A percentile compares a stretch with the other conserved stretches of the same genome.
These are phyloP conservation scores for Hydrophis major DNA, from an alignment of 2,797 vertebrate species.

Conservation along the genomic window DNA sequence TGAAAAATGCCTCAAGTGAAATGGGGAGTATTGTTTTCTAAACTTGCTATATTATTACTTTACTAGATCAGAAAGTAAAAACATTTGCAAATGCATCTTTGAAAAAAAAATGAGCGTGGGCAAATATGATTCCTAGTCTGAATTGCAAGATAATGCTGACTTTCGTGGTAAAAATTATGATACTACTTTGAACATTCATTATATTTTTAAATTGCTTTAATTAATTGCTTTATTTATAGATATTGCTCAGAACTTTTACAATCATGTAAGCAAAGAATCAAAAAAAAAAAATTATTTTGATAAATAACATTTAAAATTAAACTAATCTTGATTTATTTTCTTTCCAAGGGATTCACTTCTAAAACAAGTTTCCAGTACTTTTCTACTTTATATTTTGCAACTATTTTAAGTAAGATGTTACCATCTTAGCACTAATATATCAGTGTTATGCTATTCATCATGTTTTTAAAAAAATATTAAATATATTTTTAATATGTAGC, in stretches of 20 bases:
- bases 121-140: not conserved
- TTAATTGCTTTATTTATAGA: not conserved
- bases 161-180: not conserved
- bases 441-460: not conserved
- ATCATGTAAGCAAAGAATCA: not conserved
- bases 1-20: not conserved
- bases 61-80: not conserved
- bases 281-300: not conserved
- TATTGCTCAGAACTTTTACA: too few relatives aligned
- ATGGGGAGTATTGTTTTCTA: not conserved
- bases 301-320: not conserved
- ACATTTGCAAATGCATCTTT: not conserved
- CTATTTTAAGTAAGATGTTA: not conserved
- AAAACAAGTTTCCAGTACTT: not conserved
- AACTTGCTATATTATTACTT: not conserved
- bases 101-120: not conserved
- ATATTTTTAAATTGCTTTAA: not conserved
- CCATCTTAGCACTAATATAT: not conserved
- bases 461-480: not conserved
- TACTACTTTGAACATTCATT: not conserved
- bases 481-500: not conserved
- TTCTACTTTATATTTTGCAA: not conserved
- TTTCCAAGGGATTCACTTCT: not conserved
- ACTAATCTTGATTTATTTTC: not conserved
- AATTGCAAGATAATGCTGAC: not conserved